These are phyloP conservation scores for Spisula solida DNA, from an alignment of 2,888 invertebrate genomes.

Conservation along the genomic window DNA sequence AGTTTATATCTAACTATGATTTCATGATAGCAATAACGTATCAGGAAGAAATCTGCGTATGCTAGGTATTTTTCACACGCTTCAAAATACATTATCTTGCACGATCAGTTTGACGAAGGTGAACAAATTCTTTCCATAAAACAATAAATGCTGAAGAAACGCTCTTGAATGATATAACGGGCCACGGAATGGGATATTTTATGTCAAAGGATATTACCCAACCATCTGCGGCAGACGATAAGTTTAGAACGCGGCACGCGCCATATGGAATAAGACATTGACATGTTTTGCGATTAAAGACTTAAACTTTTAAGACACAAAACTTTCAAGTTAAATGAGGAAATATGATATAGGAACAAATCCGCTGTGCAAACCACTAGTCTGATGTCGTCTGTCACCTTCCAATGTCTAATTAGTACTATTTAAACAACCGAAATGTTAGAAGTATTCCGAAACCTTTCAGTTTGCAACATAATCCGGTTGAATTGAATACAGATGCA, in stretches of 20 bases:
- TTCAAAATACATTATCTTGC: slow-evolving; percentile 45
- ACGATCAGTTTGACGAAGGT: slow-evolving; percentile 34
- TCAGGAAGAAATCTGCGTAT: slow-evolving; percentile 32
- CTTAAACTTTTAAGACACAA: neutral
- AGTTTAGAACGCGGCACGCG: slow-evolving; percentile 35
- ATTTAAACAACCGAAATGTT: too few species aligned
- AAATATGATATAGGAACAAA: neutral
- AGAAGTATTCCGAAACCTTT: too few species aligned
- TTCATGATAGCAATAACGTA: slow-evolving; percentile 37
- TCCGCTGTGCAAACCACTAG: neutral
- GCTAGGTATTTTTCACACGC: slow-evolving; percentile 50
- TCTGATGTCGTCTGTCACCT: neutral
- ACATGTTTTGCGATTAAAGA: slow-evolving; percentile 13
- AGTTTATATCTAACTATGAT: slow-evolving; percentile 26
- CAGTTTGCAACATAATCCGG: too few species aligned
- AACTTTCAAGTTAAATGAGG: neutral
- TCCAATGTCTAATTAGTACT: too few species aligned
- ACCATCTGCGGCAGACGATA: slow-evolving; percentile 34
- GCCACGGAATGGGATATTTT: slow-evolving; percentile 37
- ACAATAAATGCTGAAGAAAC: slow-evolving; percentile 45
- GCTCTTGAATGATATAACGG: slow-evolving; percentile 40
- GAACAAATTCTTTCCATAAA: slow-evolving; percentile 48
- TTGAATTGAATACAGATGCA: too few species aligned
- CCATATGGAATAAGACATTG: neutral
- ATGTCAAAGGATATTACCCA: slow-evolving; percentile 42